Evolutionary conservation across 35 echinoderm and acorn worm genomes (phyloP).

Genomic region (Lytechinus pictus): DNA sequence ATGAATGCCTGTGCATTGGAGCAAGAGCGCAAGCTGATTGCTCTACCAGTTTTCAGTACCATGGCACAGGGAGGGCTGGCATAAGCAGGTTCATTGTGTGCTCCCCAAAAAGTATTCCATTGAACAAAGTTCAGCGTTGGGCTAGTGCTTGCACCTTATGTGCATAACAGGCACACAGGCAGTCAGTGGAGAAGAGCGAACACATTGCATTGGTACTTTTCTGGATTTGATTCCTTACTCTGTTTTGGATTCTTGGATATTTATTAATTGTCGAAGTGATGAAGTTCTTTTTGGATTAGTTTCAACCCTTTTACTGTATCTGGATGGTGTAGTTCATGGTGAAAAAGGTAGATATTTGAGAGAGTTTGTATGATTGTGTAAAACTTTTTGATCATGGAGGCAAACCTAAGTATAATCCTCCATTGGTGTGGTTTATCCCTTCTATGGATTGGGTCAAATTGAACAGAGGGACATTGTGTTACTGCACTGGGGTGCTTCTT

Average conservation of each 20-base stretch:
- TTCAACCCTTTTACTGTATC: not conserved
- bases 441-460: constrained; percentile 1
- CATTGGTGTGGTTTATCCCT: not conserved
- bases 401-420: not conserved
- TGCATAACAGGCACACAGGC: not conserved
- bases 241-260: not conserved
- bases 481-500: not conserved
- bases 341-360: not conserved
- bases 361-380: not conserved
- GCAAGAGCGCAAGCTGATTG: constrained; percentile 13
- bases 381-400: not conserved
- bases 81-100: constrained; percentile 31
- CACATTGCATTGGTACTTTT: not conserved
- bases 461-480: not conserved
- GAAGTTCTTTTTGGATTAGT: not conserved
- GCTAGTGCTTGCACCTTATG: not conserved
- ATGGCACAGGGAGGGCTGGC: not conserved
- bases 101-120: constrained; percentile 31
- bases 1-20: constrained; percentile 25
- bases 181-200: not conserved
- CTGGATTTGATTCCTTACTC: not conserved
- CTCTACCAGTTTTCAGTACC: not conserved
- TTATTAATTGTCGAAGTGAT: not conserved
- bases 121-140: constrained; percentile 35
- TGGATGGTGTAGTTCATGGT: not conserved